Evolutionary conservation across 2,113 vertebrate genomes (phyloP).

Genomic region (Tetraodon nigroviridis): DNA sequence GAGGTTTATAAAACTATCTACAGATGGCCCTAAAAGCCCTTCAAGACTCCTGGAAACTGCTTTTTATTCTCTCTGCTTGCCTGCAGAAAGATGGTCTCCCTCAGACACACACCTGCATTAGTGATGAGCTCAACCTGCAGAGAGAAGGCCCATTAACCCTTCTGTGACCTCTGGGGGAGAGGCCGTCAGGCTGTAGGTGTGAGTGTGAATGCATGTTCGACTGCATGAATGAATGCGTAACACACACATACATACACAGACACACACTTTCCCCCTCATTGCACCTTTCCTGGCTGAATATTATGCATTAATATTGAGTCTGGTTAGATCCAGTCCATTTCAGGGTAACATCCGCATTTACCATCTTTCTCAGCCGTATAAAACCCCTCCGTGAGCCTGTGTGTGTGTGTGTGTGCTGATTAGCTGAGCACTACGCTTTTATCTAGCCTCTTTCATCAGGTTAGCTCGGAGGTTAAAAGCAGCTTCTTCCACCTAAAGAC

Average conservation of each 20-base stretch:
- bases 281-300: constrained; percentile 29
- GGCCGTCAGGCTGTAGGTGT: constrained; percentile 17
- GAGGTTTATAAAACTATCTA: constrained; percentile 69
- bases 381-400: constrained; percentile 49
- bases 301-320: constrained; percentile 60
- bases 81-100: constrained; percentile 22
- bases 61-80: constrained; percentile 53
- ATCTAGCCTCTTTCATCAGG: constrained; percentile 65
- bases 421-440: constrained; percentile 60
- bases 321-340: constrained; percentile 58
- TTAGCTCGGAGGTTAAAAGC: too few relatives aligned
- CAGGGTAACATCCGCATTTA: constrained; percentile 59
- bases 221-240: constrained; percentile 40
- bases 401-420: constrained; percentile 46
- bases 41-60: constrained; percentile 51
- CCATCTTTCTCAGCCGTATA: constrained; percentile 50
- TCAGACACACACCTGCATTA: constrained; percentile 14
- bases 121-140: constrained; percentile 46
- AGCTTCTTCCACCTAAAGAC: too few relatives aligned
- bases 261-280: not conserved
- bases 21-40: constrained; percentile 59
- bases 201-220: not conserved
- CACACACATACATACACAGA: constrained; percentile 22
- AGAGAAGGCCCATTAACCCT: constrained; percentile 39
- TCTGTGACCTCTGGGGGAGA: constrained; percentile 39